Conservation (phyloP, 2,797 vertebrate genomes). For the Sebastes aleutianus region DNA sequence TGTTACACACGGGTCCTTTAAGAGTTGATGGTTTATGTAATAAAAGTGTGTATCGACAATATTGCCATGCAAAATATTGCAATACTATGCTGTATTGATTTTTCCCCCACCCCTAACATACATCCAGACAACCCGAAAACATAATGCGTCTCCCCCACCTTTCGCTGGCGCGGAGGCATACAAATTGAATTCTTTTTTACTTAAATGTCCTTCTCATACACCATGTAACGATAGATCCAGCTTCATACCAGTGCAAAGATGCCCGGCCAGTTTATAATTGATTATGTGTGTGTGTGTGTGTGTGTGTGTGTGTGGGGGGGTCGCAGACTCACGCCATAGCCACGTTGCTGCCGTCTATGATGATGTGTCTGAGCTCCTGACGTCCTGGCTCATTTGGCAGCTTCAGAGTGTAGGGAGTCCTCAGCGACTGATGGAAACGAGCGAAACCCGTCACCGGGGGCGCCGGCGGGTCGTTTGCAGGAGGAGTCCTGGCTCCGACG, state of each 20-base stretch:
- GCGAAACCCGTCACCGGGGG: slow-evolving; percentile 86
- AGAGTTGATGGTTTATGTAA: too few relatives aligned
- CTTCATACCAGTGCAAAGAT: background rate
- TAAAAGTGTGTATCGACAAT: too few relatives aligned
- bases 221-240: background rate
- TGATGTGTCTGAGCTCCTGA: slow-evolving; percentile 87
- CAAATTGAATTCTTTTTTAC: too few relatives aligned
- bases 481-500: slow-evolving; percentile 47
- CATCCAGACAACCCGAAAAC: too few relatives aligned
- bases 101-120: too few relatives aligned
- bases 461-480: slow-evolving; percentile 43
- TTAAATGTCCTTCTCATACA: background rate
- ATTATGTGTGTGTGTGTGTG: background rate
- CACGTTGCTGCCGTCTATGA: slow-evolving; percentile 98
- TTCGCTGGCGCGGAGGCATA: too few relatives aligned
- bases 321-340: slow-evolving; percentile 92
- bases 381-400: slow-evolving; percentile 91
- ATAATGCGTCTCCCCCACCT: too few relatives aligned
- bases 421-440: slow-evolving; percentile 92
- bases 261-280: too few relatives aligned
- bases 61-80: too few relatives aligned
- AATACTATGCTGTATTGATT: too few relatives aligned
- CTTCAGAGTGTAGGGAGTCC: slow-evolving; percentile 88
- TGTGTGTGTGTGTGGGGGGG: background rate
- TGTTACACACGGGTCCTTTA: too few relatives aligned